Percentiles rank a stretch among this genome's conserved stretches.
Evolutionary conservation across 23 tunicate species (phyloP).

Genomic region (Halocynthia aurantium): DNA sequence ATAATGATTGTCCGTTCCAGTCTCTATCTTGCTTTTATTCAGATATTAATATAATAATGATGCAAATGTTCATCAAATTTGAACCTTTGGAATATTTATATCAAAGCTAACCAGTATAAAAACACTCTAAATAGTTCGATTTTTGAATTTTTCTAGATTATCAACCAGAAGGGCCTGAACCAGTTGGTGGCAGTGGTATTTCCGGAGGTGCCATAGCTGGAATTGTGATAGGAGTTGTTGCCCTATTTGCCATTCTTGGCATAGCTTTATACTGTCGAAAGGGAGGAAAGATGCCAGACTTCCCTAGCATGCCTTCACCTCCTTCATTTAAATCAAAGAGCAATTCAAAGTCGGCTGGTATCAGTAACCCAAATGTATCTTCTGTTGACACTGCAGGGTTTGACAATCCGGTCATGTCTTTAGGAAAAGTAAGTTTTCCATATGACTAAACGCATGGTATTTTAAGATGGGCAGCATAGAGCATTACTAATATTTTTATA

Average conservation of each 20-base stretch:
- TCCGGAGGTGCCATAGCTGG: constrained; percentile 53
- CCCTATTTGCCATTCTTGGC: constrained; percentile 22
- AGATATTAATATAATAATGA: too few relatives aligned
- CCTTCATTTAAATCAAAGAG: constrained; percentile 11
- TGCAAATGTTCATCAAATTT: too few relatives aligned
- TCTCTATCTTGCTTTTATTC: too few relatives aligned
- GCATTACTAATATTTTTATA: too few relatives aligned
- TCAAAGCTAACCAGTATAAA: too few relatives aligned
- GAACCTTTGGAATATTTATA: too few relatives aligned
- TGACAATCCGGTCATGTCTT: constrained; percentile 51
- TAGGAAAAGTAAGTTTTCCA: constrained; percentile 14
- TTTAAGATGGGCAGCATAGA: too few relatives aligned
- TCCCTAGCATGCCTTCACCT: constrained; percentile 25
- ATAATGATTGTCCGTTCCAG: too few relatives aligned
- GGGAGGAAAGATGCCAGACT: constrained; percentile 19
- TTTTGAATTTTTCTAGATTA: neutral
- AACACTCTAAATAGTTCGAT: too few relatives aligned
- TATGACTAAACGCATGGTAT: neutral
- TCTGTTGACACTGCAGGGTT: constrained; percentile 24
- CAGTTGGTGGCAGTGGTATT: constrained; percentile 24
- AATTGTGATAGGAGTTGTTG: constrained; percentile 45
- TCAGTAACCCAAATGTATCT: neutral
- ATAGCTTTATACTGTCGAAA: constrained; percentile 27
- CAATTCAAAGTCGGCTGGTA: constrained; percentile 5
- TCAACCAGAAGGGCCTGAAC: neutral